Percentiles rank a stretch among this genome's conserved stretches.
These are phyloP conservation scores for Oscheius myriophilus DNA, from an alignment of 2,888 invertebrate species.

Conservation along the genomic window DNA sequence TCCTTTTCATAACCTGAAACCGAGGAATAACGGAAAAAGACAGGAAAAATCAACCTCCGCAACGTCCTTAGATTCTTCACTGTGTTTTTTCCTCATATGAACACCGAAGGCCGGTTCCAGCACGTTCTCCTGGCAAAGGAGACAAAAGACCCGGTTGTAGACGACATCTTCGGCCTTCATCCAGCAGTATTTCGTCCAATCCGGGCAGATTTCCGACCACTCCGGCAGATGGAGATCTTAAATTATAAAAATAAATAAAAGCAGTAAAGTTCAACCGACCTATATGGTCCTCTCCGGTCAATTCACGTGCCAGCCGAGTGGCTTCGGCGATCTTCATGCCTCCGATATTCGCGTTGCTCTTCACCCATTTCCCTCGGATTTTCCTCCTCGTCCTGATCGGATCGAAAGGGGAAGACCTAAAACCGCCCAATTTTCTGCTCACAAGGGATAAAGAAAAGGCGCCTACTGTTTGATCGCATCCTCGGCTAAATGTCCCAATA, in stretches of 20 bases:
- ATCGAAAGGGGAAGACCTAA: too few species aligned
- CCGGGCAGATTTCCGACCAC: background rate
- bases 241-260: too few species aligned
- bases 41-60: constrained; percentile 1
- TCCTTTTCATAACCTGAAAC: background rate
- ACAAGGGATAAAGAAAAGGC: too few species aligned
- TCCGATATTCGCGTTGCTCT: background rate
- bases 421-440: too few species aligned
- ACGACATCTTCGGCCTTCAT: constrained; percentile 5
- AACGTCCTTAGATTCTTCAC: background rate
- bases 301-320: background rate
- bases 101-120: background rate
- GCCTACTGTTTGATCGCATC: too few species aligned
- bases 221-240: constrained; percentile 1
- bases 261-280: background rate
- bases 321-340: background rate
- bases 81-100: constrained; percentile 1
- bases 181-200: constrained; percentile 8
- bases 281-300: background rate
- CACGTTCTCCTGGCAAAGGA: background rate
- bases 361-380: constrained; percentile 5
- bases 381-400: background rate
- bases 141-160: background rate
- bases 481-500: too few species aligned
- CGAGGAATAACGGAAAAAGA: background rate